Evolutionary conservation across 2,888 invertebrate species (phyloP).

Genomic region (Lithodes maja): DNA sequence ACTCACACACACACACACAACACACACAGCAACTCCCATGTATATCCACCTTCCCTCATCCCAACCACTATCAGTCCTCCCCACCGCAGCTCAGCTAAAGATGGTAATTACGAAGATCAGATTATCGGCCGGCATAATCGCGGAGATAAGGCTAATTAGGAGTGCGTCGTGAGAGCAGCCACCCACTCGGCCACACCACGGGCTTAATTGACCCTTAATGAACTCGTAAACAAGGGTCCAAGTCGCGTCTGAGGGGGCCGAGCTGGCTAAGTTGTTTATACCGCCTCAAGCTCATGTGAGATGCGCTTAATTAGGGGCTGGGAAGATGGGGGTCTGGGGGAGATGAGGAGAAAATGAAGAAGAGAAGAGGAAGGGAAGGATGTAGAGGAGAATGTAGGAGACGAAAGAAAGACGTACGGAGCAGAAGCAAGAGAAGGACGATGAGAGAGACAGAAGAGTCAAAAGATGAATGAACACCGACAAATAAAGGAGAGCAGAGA

Average conservation of each 20-base stretch:
- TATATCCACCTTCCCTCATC: too few relatives aligned
- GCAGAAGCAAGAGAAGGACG: not conserved
- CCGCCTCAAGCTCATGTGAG: conserved; percentile 43
- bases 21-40: too few relatives aligned
- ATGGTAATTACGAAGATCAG: conserved; percentile 62
- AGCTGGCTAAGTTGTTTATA: conserved; percentile 49
- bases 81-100: conserved; percentile 48
- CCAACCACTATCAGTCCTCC: not conserved
- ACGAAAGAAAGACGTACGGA: not conserved
- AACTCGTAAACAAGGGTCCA: conserved; percentile 55
- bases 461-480: too few relatives aligned
- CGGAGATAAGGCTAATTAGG: conserved; percentile 63
- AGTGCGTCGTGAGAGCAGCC: conserved; percentile 48
- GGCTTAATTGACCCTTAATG: conserved; percentile 59
- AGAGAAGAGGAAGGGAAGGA: conserved; percentile 9
- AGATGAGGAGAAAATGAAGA: not conserved
- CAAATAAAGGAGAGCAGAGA: too few relatives aligned
- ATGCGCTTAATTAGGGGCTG: conserved; percentile 56
- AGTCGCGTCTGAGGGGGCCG: conserved; percentile 39
- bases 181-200: conserved; percentile 47
- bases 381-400: not conserved
- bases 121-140: conserved; percentile 59
- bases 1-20: too few relatives aligned
- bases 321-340: conserved; percentile 8
- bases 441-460: not conserved